Evolutionary conservation across 2,888 invertebrate species (phyloP).

Genomic region (Megamerina dolium): DNA sequence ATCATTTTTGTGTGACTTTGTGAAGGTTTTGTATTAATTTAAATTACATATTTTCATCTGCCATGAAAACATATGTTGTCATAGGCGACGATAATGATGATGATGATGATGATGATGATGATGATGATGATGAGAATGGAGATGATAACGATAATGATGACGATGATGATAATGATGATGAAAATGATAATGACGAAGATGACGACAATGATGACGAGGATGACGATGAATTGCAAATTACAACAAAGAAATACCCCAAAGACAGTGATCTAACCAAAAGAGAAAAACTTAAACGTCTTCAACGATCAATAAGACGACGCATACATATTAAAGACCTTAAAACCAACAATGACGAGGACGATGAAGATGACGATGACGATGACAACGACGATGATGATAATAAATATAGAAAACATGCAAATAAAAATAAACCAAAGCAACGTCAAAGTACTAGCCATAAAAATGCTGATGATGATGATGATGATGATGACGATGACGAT

Average conservation of each 20-base stretch:
- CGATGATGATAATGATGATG: slow-evolving; percentile 46
- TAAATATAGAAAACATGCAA: slow-evolving; percentile 2
- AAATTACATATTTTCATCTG: slow-evolving; percentile 10
- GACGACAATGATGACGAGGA: slow-evolving; percentile 34
- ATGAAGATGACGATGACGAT: slow-evolving; percentile 42
- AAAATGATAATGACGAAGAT: slow-evolving; percentile 47
- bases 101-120: slow-evolving; percentile 26
- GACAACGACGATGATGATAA: slow-evolving; percentile 35
- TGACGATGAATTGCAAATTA: slow-evolving; percentile 34
- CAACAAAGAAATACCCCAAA: slow-evolving; percentile 7
- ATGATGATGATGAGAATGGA: slow-evolving; percentile 46
- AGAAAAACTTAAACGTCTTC: slow-evolving; percentile 46
- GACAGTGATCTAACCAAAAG: slow-evolving; percentile 41
- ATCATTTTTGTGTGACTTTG: no score
- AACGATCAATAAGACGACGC: slow-evolving; percentile 47
- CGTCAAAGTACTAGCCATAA: not conserved
- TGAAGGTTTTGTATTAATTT: no score
- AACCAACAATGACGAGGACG: slow-evolving; percentile 9
- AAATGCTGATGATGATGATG: no score
- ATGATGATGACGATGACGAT: slow-evolving; percentile 42
- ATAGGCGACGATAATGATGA: slow-evolving; percentile 37
- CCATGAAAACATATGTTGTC: slow-evolving; percentile 15
- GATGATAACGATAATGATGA: slow-evolving; percentile 44
- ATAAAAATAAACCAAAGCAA: no score
- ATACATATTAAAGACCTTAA: slow-evolving; percentile 15